A percentile compares a stretch with the other conserved stretches of the same genome.
These are phyloP conservation scores for Petromus typicus DNA, from an alignment of 2,113 vertebrate species.

Conservation along the genomic window DNA sequence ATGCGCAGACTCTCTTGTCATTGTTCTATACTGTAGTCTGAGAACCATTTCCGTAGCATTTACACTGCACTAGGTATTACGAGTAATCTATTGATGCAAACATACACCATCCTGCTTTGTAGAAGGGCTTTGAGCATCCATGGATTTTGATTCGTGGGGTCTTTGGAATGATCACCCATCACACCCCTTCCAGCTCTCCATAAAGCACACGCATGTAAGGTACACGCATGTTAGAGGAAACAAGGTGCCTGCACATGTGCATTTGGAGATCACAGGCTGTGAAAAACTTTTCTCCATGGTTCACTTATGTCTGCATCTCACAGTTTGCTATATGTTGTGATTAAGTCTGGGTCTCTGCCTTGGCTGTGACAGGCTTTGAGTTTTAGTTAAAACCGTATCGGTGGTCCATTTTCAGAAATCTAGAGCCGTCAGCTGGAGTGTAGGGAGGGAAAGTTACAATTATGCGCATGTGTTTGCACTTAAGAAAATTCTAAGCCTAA, in stretches of 20 bases:
- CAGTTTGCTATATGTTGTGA: rapidly evolving
- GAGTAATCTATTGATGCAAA: not conserved
- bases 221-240: no score
- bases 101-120: not conserved
- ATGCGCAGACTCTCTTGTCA: no score
- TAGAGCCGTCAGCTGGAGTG: not conserved
- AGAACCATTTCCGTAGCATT: not conserved
- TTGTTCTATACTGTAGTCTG: not conserved
- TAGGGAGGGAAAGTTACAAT: not conserved
- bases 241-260: not conserved
- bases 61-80: not conserved
- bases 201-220: no score
- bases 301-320: rapidly evolving
- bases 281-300: rapidly evolving
- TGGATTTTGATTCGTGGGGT: not conserved
- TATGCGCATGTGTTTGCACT: not conserved
- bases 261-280: not conserved
- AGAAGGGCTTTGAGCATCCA: not conserved
- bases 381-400: not conserved
- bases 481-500: not conserved
- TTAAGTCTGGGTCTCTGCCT: not conserved
- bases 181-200: not conserved
- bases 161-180: not conserved
- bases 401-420: not conserved
- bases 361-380: not conserved